These are phyloP conservation scores for Zootermopsis nevadensis DNA, from an alignment of 2,888 invertebrate genomes.

Conservation along the genomic window DNA sequence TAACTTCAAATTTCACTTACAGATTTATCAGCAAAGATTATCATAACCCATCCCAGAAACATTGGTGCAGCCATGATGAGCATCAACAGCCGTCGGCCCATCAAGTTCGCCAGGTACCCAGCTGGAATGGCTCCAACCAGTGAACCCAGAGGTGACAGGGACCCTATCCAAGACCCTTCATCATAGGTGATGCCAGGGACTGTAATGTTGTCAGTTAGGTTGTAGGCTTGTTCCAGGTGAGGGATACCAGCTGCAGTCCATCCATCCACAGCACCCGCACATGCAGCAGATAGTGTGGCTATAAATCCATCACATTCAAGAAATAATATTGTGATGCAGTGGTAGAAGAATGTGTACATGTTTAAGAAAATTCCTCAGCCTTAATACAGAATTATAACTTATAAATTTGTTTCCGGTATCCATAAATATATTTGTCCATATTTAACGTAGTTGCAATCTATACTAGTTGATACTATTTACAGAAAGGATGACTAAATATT, in stretches of 20 bases:
- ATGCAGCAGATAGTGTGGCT: slow-evolving; percentile 66
- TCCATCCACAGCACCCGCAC: slow-evolving; percentile 64
- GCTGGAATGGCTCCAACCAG: slow-evolving; percentile 77
- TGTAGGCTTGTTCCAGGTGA: slow-evolving; percentile 57
- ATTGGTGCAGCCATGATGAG: slow-evolving; percentile 72
- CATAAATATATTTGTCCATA: too few species aligned
- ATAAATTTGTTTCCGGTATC: too few species aligned
- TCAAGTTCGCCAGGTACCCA: slow-evolving; percentile 62
- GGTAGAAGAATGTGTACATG: too few species aligned
- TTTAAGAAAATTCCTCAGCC: too few species aligned
- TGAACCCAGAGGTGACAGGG: slow-evolving; percentile 77
- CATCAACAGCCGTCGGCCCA: slow-evolving; percentile 54
- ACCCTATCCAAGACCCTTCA: slow-evolving; percentile 80
- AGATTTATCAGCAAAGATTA: slow-evolving; percentile 67
- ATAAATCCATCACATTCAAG: slow-evolving; percentile 34
- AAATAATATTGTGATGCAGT: too few species aligned
- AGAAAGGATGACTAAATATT: too few species aligned
- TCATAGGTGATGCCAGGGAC: slow-evolving; percentile 63
- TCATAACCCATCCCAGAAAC: slow-evolving; percentile 76
- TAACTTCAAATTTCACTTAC: slow-evolving; percentile 4
- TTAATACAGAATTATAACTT: too few species aligned
- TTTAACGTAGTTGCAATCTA: too few species aligned
- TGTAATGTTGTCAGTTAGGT: slow-evolving; percentile 62
- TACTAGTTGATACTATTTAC: too few species aligned
- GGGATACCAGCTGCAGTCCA: slow-evolving; percentile 66